Evolutionary conservation across 2,113 vertebrate genomes (phyloP).

Genomic region (Nothocercus nigrocapillus): DNA sequence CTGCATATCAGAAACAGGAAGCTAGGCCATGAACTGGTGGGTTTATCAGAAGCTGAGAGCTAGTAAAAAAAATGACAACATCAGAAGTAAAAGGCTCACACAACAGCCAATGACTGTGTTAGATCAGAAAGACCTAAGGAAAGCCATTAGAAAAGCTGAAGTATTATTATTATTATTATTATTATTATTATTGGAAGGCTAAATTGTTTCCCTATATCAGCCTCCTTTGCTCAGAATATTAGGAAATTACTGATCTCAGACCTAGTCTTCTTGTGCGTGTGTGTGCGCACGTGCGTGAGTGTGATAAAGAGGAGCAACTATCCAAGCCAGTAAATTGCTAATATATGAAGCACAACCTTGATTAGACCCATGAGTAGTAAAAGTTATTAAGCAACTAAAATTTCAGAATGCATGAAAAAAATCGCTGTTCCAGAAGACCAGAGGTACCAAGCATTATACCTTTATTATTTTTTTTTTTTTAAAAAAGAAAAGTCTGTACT

Average conservation of each 20-base stretch:
- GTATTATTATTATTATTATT: not conserved
- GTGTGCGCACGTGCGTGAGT: not conserved
- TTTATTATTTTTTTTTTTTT: not conserved
- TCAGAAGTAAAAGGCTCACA: not conserved
- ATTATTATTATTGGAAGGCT: not conserved
- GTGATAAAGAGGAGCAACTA: not conserved
- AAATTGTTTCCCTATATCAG: not conserved
- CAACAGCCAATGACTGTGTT: not conserved
- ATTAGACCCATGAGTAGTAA: not conserved
- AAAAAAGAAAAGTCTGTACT: not conserved
- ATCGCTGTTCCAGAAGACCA: not conserved
- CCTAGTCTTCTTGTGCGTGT: not conserved
- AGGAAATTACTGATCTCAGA: not conserved
- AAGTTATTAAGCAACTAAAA: not conserved
- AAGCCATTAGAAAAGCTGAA: not conserved
- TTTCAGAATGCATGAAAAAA: not conserved
- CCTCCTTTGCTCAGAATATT: not conserved
- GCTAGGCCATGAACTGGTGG: not conserved
- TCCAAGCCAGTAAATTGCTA: not conserved
- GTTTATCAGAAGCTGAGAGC: slow-evolving; percentile 16
- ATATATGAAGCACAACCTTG: not conserved
- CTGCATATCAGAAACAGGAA: slow-evolving; percentile 33
- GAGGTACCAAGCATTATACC: not conserved
- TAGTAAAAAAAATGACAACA: not conserved
- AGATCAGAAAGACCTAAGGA: not conserved